phyloP scores from a whole-genome alignment of 1,140 invertebrate species.

The Helicoverpa armigera region DNA sequence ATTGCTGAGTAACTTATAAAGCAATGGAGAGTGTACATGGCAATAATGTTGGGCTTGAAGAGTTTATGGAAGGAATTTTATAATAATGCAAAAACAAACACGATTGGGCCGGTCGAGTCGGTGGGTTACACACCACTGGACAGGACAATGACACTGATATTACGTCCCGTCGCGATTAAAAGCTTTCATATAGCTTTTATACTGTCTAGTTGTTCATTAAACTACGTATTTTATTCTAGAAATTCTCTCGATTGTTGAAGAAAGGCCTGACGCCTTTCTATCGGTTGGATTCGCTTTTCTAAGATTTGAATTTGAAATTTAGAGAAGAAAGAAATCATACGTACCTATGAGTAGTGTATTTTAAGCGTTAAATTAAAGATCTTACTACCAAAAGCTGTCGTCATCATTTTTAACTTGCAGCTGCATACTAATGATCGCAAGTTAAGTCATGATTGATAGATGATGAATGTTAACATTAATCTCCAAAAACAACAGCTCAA shows the following conservation, averaged over 20 bases:
- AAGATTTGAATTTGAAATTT: too few species aligned
- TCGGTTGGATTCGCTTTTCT: too few species aligned
- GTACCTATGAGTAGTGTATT: too few species aligned
- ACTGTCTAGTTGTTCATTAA: too few species aligned
- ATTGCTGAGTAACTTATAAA: neutral
- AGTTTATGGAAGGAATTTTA: constrained; percentile 69
- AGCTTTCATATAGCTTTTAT: constrained; percentile 17
- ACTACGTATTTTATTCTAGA: too few species aligned
- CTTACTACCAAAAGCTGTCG: too few species aligned
- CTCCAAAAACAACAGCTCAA: neutral
- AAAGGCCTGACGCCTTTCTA: too few species aligned
- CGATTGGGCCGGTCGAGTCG: constrained; percentile 73
- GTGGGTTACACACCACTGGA: constrained; percentile 71
- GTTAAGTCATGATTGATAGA: neutral
- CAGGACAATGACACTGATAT: constrained; percentile 77
- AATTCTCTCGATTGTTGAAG: too few species aligned
- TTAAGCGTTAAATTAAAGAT: too few species aligned
- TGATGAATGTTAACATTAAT: neutral
- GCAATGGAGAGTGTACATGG: constrained; percentile 30
- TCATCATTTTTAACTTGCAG: too few species aligned
- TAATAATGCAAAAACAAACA: constrained; percentile 83
- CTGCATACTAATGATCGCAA: neutral
- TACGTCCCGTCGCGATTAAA: constrained; percentile 51
- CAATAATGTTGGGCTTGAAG: neutral
- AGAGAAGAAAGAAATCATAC: too few species aligned